Evolutionary conservation across 2,888 invertebrate species (phyloP), one percentile per base, ranked within the genome.

Genomic region (Nipponacmea schrenckii): DNA sequence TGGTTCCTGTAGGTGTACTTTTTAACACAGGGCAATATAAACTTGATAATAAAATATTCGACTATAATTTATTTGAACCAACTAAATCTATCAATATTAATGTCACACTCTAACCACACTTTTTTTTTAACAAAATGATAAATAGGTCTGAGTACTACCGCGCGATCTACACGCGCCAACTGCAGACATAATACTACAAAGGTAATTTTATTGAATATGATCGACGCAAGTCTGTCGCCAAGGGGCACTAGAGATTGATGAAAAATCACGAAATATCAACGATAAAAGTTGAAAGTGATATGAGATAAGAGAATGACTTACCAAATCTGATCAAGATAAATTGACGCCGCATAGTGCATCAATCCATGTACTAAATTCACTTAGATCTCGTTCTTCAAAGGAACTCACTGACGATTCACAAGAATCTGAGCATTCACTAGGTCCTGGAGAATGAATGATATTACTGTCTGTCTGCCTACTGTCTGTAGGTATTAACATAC

Each of bases 351-450:
- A 20, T 24, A 56, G 24, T 56, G 56, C 56, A 56, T 56, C 56
- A 24, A 70, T 64, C 70, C 70, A 76, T 46, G 73, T 74, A 3
- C 75, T 73, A 44, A 80, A 67, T 56, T 80, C 80, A 12, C 76
- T 76, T 5, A 78, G 77, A 5, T 74, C 73, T 12, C 67, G 70
- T 26, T 70, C 70, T 44, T 70, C 70, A 39, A 65, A 45, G 56
- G 70, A 70, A 26, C 76, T 74, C 24, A 78, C 64, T 15, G 80
- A 80, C 67, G 78, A 78, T 67, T 80, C 77, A 48, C 76, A 77
- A 17, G 80, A 75, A 64, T 80, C 80, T 17, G 80, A 81, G 48
- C 78, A 77, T 45, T 78, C 74, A 68, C 80, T 80, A 10, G 79
- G 75, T 12, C 80, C 77, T 39, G 82, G 82, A 5, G 81, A 80